Conservation (phyloP, 1,140 invertebrate species). For the Heliconius himera region DNA sequence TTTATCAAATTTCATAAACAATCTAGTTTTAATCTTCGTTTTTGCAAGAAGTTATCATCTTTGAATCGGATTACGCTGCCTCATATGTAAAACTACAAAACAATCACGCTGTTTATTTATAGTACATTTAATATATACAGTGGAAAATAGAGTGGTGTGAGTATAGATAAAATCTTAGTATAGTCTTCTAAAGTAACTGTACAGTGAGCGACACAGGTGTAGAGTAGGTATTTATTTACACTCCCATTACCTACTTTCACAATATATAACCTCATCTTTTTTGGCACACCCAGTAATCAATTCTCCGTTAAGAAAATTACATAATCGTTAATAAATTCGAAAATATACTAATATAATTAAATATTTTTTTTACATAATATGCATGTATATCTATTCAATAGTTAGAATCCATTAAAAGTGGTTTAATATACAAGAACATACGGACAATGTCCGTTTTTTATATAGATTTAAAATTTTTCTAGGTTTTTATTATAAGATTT, state of each 20-base stretch:
- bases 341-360: slow-evolving; percentile 7
- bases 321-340: slow-evolving; percentile 4
- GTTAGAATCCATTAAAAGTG: slow-evolving; percentile 11
- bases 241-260: slow-evolving; percentile 49
- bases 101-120: slow-evolving; percentile 40
- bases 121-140: slow-evolving; percentile 59
- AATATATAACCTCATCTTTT: slow-evolving; percentile 30
- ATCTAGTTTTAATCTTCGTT: too few relatives aligned
- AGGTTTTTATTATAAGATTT: neutral
- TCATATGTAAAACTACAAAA: slow-evolving; percentile 13
- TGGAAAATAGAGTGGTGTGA: slow-evolving; percentile 50
- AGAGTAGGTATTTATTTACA: slow-evolving; percentile 74
- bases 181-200: slow-evolving; percentile 61
- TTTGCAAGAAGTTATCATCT: too few relatives aligned
- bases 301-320: neutral
- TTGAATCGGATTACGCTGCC: too few relatives aligned
- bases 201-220: slow-evolving; percentile 79
- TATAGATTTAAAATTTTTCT: neutral
- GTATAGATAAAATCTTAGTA: slow-evolving; percentile 54
- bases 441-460: neutral
- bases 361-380: neutral
- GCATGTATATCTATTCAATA: neutral
- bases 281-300: neutral
- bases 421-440: slow-evolving; percentile 7
- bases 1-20: too few relatives aligned